Conservation (phyloP, 2,113 vertebrate species). For the Pimephales promelas region DNA sequence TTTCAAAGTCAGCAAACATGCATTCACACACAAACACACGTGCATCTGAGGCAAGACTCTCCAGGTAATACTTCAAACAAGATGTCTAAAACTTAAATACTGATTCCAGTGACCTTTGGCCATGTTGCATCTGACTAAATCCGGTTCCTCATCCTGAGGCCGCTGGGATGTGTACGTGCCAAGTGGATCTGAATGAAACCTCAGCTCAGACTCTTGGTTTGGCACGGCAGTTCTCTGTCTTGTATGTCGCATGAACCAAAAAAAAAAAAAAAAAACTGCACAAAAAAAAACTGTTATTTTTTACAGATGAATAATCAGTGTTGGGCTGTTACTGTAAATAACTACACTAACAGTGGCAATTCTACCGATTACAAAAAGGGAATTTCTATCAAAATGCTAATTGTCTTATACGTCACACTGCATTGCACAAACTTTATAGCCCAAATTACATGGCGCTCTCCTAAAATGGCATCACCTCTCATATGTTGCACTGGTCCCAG, state of each 20-base stretch:
- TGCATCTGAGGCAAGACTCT: not conserved
- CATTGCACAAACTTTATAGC: not conserved
- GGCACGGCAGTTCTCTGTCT: not conserved
- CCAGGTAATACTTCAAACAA: slow-evolving; percentile 3
- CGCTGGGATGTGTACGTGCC: not conserved
- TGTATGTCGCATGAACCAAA: not conserved
- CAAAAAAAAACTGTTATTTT: no score
- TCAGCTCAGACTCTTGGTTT: slow-evolving; percentile 1
- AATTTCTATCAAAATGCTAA: not conserved
- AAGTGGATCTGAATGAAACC: not conserved
- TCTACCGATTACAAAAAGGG: not conserved
- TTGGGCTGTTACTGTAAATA: not conserved
- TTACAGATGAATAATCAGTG: not conserved
- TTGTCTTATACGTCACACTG: slow-evolving; percentile 4
- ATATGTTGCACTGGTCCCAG: not conserved
- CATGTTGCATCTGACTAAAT: not conserved
- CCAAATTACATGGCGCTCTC: not conserved
- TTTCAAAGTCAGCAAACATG: slow-evolving; percentile 20
- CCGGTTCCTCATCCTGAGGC: not conserved
- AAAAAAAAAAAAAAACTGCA: not conserved
- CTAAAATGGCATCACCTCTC: not conserved
- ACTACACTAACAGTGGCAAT: not conserved
- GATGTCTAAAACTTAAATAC: not conserved
- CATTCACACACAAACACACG: not conserved
- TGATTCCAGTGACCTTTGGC: not conserved